Percentiles rank a stretch among this genome's conserved stretches.
Evolutionary conservation across 2,113 vertebrate genomes (phyloP).

Genomic region (Syngnathus typhle): DNA sequence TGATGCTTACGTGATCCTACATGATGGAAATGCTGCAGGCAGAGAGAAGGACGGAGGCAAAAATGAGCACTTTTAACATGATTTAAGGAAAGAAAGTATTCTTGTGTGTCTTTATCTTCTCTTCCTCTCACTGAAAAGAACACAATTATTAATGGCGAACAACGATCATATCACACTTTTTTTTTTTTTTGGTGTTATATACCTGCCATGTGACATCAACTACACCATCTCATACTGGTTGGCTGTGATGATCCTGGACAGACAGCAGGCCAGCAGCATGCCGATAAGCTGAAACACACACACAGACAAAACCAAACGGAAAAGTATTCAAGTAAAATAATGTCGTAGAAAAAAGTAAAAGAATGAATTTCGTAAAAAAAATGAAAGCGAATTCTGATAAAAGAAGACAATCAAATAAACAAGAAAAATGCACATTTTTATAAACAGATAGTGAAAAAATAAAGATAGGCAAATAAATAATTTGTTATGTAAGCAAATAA

Average conservation of each 20-base stretch:
- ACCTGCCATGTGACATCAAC: conserved; percentile 71
- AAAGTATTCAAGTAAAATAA: neutral
- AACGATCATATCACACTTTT: neutral
- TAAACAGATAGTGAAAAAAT: too few species aligned
- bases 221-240: conserved; percentile 99
- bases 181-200: neutral
- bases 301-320: neutral
- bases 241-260: conserved; percentile 98
- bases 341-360: neutral
- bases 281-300: conserved; percentile 83
- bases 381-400: too few species aligned
- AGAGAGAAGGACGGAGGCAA: conserved; percentile 51
- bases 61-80: conserved; percentile 22
- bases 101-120: conserved; percentile 36
- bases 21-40: conserved; percentile 59
- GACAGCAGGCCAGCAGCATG: conserved; percentile 97
- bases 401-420: too few species aligned
- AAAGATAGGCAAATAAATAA: too few species aligned
- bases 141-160: neutral
- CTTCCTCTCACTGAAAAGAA: conserved; percentile 47
- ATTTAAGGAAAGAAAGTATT: conserved; percentile 38
- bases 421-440: too few species aligned
- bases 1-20: conserved; percentile 54
- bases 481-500: too few species aligned
- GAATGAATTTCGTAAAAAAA: neutral